A percentile compares a stretch with the other conserved stretches of the same genome.
phyloP scores from a whole-genome alignment of 2,113 vertebrate genomes.

The Physeter macrocephalus region DNA sequence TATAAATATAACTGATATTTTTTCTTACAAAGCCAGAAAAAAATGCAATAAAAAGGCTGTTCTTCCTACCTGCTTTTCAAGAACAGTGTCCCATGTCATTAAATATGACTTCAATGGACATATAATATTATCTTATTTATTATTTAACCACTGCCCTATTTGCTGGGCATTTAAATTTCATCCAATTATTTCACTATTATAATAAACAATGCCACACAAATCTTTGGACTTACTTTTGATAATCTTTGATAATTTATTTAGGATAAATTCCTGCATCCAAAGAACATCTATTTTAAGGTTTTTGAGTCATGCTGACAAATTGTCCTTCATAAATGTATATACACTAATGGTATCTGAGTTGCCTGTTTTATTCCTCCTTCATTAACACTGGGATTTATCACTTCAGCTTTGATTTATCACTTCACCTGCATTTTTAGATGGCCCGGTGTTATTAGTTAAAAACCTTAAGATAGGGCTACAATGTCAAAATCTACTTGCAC shows the following conservation, averaged over 20 bases:
- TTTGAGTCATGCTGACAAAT: neutral
- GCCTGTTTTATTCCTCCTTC: neutral
- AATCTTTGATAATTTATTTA: neutral
- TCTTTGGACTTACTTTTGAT: neutral
- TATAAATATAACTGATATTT: neutral
- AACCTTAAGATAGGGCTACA: neutral
- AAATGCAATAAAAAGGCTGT: neutral
- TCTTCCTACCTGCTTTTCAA: neutral
- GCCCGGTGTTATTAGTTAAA: neutral
- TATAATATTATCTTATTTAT: neutral
- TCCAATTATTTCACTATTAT: neutral
- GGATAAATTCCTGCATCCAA: neutral
- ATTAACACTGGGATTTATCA: neutral
- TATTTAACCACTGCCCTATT: neutral
- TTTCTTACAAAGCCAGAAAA: neutral
- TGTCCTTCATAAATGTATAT: neutral
- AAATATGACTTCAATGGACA: neutral
- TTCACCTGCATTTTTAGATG: neutral
- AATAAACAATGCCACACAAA: neutral
- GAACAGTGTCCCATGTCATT: neutral
- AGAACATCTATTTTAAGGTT: neutral
- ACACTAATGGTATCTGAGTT: accelerated
- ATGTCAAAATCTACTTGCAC: neutral
- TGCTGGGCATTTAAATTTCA: neutral
- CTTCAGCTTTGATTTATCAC: neutral